Conservation (phyloP, 2,113 vertebrate species). For the Anarhynchus alexandrinus region DNA sequence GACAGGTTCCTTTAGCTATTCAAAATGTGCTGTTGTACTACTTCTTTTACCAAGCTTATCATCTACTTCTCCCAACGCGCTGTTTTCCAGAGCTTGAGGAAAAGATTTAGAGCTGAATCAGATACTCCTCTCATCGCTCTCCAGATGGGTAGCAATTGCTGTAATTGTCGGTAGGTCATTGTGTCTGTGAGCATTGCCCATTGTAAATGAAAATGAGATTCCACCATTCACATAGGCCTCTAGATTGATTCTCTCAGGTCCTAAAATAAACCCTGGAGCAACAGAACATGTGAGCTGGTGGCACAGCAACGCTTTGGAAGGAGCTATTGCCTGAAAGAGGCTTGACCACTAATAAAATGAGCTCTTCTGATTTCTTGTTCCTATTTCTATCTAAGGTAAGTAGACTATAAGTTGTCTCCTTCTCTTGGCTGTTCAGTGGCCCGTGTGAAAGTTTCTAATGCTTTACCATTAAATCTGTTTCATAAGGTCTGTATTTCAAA, state of each 20-base stretch:
- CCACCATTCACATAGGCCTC: not conserved
- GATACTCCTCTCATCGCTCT: not conserved
- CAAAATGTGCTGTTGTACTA: not conserved
- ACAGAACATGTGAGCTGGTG: not conserved
- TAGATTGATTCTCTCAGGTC: not conserved
- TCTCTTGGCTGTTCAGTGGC: not conserved
- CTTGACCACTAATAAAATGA: not conserved
- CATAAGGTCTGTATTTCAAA: not conserved
- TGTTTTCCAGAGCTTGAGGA: not conserved
- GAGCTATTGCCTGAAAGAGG: not conserved
- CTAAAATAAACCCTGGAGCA: not conserved
- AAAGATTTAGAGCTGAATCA: not conserved
- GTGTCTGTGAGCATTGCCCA: not conserved
- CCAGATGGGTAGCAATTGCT: constrained; percentile 3
- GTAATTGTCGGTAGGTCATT: not conserved
- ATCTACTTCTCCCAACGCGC: not conserved
- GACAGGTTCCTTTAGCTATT: not conserved
- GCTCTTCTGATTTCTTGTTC: not conserved
- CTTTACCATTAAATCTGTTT: not conserved
- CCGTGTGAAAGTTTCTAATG: not conserved
- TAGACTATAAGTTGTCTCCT: not conserved
- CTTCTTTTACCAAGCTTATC: not conserved
- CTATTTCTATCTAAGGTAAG: constrained; percentile 1
- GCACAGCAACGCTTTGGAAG: not conserved
- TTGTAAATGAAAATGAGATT: constrained; percentile 14